These are phyloP conservation scores for Tetramorium alpestre DNA, from an alignment of 1,140 invertebrate species.

Conservation along the genomic window DNA sequence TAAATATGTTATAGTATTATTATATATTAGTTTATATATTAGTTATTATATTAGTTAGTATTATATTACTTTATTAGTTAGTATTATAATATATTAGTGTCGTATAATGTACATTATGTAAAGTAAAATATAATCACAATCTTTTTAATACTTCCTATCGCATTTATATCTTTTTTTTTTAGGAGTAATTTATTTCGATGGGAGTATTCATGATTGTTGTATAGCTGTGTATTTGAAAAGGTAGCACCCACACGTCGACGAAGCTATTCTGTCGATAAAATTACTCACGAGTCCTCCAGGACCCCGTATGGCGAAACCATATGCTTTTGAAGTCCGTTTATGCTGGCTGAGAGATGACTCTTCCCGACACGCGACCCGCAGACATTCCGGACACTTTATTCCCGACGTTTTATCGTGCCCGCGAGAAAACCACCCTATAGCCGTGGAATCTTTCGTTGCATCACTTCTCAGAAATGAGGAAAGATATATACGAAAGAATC, in stretches of 20 bases:
- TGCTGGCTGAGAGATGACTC: conserved; percentile 80
- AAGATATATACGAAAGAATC: neutral
- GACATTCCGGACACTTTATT: conserved; percentile 63
- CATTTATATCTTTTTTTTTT: neutral
- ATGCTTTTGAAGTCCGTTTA: conserved; percentile 72
- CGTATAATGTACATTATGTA: neutral
- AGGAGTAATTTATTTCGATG: neutral
- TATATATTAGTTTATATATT: neutral
- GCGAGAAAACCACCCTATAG: conserved; percentile 40
- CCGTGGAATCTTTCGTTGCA: conserved; percentile 43
- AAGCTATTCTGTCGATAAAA: conserved; percentile 41
- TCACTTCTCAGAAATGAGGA: neutral
- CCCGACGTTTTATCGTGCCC: conserved; percentile 50
- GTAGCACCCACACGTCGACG: conserved; percentile 29
- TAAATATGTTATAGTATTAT: neutral
- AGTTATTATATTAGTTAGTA: too few relatives aligned
- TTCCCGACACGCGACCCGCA: conserved; percentile 80
- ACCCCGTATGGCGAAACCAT: conserved; percentile 74
- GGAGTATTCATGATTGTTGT: neutral
- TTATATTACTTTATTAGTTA: neutral
- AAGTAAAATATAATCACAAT: neutral
- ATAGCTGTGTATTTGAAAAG: neutral
- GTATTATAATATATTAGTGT: neutral
- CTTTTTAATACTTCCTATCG: neutral
- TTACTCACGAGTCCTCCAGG: conserved; percentile 40